Conservation (phyloP, 1,140 invertebrate genomes). For the Achroia grisella region DNA sequence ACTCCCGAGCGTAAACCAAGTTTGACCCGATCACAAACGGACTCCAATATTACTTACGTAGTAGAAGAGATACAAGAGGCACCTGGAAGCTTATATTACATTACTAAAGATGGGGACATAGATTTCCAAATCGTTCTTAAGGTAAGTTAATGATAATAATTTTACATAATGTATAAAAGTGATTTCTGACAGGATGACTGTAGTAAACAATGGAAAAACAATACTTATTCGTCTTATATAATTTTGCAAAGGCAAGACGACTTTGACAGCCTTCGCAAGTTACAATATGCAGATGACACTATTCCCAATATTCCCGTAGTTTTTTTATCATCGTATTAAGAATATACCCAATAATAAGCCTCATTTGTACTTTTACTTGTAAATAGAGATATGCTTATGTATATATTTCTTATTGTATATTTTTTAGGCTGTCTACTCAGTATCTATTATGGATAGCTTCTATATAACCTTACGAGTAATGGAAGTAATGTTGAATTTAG, state of each 20-base stretch:
- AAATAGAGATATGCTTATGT: no score
- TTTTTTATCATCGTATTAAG: no score
- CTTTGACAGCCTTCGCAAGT: no score
- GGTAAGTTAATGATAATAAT: conserved; percentile 61
- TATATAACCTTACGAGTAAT: conserved; percentile 90
- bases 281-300: no score
- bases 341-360: no score
- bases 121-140: conserved; percentile 93
- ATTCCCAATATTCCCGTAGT: no score
- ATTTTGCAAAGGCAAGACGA: no score
- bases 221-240: no score
- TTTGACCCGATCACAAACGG: conserved; percentile 91
- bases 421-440: conserved; percentile 87
- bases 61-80: conserved; percentile 87
- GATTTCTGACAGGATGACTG: no score
- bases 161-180: no score
- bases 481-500: conserved; percentile 91
- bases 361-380: conserved; percentile 3
- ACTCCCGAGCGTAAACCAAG: conserved; percentile 80
- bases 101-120: conserved; percentile 95
- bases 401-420: conserved; percentile 7
- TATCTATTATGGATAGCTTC: conserved; percentile 84
- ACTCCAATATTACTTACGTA: conserved; percentile 94
- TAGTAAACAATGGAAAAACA: no score
- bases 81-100: conserved; percentile 92